A percentile compares a stretch with the other conserved stretches of the same genome.
phyloP scores from a whole-genome alignment of 2,113 vertebrate genomes.

The Psilopsiagon aurifrons region DNA sequence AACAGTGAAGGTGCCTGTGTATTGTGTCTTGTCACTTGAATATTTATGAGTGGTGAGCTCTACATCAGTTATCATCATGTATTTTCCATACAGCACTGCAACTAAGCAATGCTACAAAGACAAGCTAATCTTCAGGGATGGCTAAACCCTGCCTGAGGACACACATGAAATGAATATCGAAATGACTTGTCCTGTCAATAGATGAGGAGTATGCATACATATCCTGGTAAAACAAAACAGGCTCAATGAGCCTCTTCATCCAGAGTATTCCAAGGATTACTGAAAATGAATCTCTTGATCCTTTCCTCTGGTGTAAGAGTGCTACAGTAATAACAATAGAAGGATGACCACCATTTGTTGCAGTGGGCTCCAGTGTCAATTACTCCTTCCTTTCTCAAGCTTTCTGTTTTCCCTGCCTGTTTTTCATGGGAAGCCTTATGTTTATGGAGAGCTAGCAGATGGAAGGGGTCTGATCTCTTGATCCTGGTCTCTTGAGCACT shows the following conservation, averaged over 20 bases:
- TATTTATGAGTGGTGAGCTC: conserved; percentile 62
- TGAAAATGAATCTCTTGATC: not conserved
- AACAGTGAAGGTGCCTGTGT: not conserved
- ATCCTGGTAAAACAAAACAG: not conserved
- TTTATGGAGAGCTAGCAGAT: not conserved
- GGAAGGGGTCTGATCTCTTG: not conserved
- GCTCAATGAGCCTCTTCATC: not conserved
- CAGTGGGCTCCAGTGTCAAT: not conserved
- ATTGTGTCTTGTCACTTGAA: conserved; percentile 47
- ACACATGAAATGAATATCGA: not conserved
- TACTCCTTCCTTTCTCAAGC: not conserved
- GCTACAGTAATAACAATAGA: not conserved
- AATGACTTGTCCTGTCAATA: not conserved
- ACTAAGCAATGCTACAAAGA: not conserved
- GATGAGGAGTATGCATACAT: not conserved
- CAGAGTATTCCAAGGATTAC: not conserved
- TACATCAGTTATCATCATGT: not conserved
- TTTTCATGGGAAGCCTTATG: not conserved
- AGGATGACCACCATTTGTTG: not conserved
- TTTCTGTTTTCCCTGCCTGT: not conserved
- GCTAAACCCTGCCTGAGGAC: not conserved
- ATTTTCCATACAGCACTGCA: conserved; percentile 20
- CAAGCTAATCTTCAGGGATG: conserved; percentile 14
- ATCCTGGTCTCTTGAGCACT: not conserved
- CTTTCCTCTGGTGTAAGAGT: not conserved